Percentiles rank a stretch among this genome's conserved stretches.
These are phyloP conservation scores for Passer domesticus DNA, from an alignment of 2,113 vertebrate genomes.

Conservation along the genomic window DNA sequence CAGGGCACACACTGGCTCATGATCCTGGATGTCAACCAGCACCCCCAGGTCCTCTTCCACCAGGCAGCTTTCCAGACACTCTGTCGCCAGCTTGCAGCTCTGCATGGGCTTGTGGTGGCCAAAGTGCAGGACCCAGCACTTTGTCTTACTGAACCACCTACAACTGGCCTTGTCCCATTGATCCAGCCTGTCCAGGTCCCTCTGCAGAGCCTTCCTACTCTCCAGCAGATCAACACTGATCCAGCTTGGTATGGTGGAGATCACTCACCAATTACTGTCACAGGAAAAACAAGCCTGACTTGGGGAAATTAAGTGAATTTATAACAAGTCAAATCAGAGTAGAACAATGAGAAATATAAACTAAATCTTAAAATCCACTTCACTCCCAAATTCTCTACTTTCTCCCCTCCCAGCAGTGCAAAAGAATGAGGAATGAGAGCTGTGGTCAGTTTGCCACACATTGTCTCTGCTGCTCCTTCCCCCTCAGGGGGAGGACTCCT, in stretches of 20 bases:
- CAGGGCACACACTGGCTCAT: background rate
- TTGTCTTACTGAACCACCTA: background rate
- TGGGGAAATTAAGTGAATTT: background rate
- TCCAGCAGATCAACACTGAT: background rate
- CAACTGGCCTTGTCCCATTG: accelerated
- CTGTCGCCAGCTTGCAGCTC: background rate
- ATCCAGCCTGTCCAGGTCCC: background rate
- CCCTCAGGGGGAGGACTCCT: background rate
- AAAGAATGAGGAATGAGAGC: background rate
- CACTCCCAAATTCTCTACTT: background rate
- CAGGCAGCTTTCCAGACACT: background rate
- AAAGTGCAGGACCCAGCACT: background rate
- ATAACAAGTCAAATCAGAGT: background rate
- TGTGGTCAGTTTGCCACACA: background rate
- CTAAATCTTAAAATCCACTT: background rate
- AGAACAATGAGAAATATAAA: background rate
- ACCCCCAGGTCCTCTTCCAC: background rate
- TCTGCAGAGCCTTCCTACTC: background rate
- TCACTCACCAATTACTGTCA: background rate
- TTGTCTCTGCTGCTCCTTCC: background rate
- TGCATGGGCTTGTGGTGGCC: background rate
- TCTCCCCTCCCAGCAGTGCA: background rate
- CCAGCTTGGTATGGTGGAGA: background rate
- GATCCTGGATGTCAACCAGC: background rate
- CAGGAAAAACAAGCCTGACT: background rate